These are phyloP conservation scores for Lasioglossum zephyrum DNA, from an alignment of 2,888 invertebrate genomes.

Conservation along the genomic window DNA sequence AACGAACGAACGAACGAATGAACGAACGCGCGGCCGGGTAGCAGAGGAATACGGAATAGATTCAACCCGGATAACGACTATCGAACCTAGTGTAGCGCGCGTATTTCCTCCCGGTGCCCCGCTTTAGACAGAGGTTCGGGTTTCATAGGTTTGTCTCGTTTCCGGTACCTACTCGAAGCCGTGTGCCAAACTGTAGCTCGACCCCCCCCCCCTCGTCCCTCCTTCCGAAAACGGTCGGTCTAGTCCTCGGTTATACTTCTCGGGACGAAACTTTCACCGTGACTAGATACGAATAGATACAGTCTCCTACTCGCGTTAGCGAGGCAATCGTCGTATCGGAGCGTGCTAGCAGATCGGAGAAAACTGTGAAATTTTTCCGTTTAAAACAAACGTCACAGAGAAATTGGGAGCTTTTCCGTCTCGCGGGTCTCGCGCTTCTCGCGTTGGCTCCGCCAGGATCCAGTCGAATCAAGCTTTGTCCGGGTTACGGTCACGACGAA, in stretches of 20 bases:
- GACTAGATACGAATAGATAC: neutral
- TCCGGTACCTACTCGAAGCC: constrained; percentile 76
- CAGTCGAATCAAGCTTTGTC: constrained; percentile 52
- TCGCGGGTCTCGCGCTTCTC: neutral
- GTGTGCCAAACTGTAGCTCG: constrained; percentile 13
- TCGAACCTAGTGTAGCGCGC: constrained; percentile 73
- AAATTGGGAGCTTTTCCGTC: neutral
- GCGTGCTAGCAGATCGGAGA: neutral
- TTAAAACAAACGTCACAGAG: neutral
- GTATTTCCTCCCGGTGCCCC: constrained; percentile 76
- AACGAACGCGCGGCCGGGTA: constrained; percentile 34
- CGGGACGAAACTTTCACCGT: neutral
- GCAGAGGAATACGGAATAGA: constrained; percentile 68
- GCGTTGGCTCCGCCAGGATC: constrained; percentile 26
- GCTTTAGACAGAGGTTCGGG: constrained; percentile 65
- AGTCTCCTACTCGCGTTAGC: neutral
- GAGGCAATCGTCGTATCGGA: neutral
- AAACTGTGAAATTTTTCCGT: neutral
- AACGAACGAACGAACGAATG: constrained; percentile 15
- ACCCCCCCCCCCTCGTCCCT: neutral
- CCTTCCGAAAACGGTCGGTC: neutral
- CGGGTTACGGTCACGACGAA: constrained; percentile 67
- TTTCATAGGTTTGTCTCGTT: constrained; percentile 83
- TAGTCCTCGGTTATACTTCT: constrained; percentile 6
- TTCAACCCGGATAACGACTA: constrained; percentile 79